Conservation (phyloP, 2,888 invertebrate species). For the Tenthredo amoena region DNA sequence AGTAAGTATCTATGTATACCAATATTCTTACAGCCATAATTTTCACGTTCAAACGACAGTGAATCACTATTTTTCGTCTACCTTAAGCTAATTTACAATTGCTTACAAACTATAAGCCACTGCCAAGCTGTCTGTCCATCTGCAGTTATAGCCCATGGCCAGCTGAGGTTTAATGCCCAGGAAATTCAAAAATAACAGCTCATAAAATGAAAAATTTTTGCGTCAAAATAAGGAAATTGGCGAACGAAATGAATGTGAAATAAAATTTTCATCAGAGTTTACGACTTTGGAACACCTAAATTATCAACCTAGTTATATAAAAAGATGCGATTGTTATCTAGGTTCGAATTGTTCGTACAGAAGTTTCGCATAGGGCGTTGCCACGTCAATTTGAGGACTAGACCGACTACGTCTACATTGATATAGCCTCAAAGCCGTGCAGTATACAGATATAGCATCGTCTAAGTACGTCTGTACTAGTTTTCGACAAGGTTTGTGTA, state of each 20-base stretch:
- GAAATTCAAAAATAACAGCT: conserved; percentile 25
- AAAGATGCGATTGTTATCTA: neutral
- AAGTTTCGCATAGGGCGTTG: conserved; percentile 32
- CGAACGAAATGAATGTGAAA: neutral
- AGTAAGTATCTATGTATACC: neutral
- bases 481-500: conserved; percentile 39
- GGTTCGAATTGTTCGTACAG: neutral
- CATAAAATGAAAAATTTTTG: neutral
- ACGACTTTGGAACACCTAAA: neutral
- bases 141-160: neutral
- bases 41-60: neutral
- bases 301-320: neutral
- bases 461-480: conserved; percentile 7
- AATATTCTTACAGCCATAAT: neutral
- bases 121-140: conserved; percentile 19
- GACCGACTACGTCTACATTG: conserved; percentile 10
- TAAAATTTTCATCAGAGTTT: neutral
- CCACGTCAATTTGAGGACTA: conserved; percentile 43
- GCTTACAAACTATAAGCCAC: conserved; percentile 21
- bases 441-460: neutral
- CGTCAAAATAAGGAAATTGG: neutral
- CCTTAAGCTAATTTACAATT: neutral
- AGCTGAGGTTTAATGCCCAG: neutral
- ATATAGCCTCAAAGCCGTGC: neutral
- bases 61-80: neutral